These are phyloP conservation scores for Leptinotarsa rubiginosa DNA, from an alignment of 2,888 invertebrate species.

Conservation along the genomic window DNA sequence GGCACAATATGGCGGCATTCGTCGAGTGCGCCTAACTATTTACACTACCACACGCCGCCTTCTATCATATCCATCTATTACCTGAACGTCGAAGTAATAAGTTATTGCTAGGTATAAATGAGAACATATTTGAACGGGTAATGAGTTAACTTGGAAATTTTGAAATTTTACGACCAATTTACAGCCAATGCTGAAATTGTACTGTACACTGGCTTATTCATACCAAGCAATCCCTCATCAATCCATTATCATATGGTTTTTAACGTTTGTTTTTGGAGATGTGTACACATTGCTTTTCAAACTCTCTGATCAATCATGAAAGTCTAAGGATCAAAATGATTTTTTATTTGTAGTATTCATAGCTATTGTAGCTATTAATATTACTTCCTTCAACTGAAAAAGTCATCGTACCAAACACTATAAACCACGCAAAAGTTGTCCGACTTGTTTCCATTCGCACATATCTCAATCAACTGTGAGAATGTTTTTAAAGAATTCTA, in stretches of 20 bases:
- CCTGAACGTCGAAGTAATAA: neutral
- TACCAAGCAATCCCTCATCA: neutral
- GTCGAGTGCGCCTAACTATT: slow-evolving; percentile 58
- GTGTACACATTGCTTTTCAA: neutral
- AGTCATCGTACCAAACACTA: too few relatives aligned
- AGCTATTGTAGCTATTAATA: too few relatives aligned
- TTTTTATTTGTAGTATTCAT: too few relatives aligned
- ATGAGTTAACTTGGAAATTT: neutral
- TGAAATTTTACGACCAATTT: too few relatives aligned
- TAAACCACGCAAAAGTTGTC: too few relatives aligned
- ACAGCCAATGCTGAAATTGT: too few relatives aligned
- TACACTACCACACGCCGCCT: slow-evolving; percentile 60
- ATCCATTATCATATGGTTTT: slow-evolving; percentile 11
- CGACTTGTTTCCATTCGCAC: too few relatives aligned
- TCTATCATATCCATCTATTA: slow-evolving; percentile 56
- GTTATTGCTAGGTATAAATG: slow-evolving; percentile 13
- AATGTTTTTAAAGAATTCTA: too few relatives aligned
- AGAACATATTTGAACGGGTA: neutral
- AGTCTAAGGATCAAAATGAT: too few relatives aligned
- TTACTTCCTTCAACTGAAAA: too few relatives aligned
- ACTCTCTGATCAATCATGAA: neutral
- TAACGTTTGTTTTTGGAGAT: slow-evolving; percentile 17
- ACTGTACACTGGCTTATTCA: neutral
- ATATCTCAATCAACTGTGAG: too few relatives aligned
- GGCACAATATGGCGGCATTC: slow-evolving; percentile 52